These are phyloP conservation scores for Fragariocoptes setiger DNA, from an alignment of 1,140 invertebrate genomes.

Conservation along the genomic window DNA sequence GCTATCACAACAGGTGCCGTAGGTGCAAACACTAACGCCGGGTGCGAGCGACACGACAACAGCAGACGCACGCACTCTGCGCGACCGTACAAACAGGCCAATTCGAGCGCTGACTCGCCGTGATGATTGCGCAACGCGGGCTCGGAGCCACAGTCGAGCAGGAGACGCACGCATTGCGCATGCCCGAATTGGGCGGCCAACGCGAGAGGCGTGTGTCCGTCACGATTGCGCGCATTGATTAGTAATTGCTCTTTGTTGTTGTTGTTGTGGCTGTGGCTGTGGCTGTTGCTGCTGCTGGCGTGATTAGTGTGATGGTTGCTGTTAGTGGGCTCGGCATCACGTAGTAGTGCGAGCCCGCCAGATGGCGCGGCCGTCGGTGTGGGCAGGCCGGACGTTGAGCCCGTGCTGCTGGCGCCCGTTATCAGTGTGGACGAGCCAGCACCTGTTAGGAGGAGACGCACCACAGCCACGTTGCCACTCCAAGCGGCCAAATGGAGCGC, in stretches of 20 bases:
- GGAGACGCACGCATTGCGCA: conserved; percentile 46
- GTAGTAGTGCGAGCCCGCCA: background rate
- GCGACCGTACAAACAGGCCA: conserved; percentile 48
- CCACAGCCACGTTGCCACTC: conserved; percentile 53
- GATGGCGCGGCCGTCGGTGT: conserved; percentile 1
- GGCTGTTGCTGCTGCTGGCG: background rate
- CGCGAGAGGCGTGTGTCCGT: conserved; percentile 70
- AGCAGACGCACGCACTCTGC: conserved; percentile 58
- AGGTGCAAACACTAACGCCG: conserved; percentile 3
- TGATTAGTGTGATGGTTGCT: background rate
- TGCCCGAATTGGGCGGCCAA: conserved; percentile 81
- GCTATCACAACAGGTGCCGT: background rate
- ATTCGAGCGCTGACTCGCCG: conserved; percentile 64
- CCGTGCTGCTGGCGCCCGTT: conserved; percentile 1
- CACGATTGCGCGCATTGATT: conserved; percentile 34
- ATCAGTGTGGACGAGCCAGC: background rate
- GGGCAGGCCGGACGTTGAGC: background rate
- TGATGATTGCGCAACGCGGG: conserved; percentile 54
- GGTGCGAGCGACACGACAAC: conserved; percentile 21
- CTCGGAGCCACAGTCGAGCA: conserved; percentile 57
- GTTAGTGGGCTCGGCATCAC: background rate
- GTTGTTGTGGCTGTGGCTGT: background rate
- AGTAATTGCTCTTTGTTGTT: background rate
- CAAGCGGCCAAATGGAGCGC: conserved; percentile 60
- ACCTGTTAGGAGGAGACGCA: conserved; percentile 36